Percentiles rank a stretch among this genome's conserved stretches.
Evolutionary conservation across 2,113 vertebrate genomes (phyloP).

Genomic region (Loxodonta africana): DNA sequence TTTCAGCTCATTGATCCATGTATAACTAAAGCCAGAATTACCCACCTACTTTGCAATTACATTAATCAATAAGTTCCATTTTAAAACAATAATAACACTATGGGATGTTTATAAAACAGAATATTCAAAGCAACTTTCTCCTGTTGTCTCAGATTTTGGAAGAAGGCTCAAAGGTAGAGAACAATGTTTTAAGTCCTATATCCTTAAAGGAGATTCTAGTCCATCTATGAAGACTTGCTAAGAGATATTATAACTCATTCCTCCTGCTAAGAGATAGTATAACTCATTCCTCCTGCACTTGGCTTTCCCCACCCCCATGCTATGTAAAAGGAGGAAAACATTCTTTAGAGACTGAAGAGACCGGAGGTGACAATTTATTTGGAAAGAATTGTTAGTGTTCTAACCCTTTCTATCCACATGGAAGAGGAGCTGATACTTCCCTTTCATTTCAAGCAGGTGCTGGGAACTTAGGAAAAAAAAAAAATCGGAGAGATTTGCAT

Average conservation of each 20-base stretch:
- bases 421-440: not conserved
- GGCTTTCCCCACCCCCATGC: not conserved
- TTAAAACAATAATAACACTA: not conserved
- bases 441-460: not conserved
- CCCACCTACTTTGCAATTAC: not conserved
- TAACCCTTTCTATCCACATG: not conserved
- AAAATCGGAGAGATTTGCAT: not conserved
- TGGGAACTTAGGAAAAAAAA: not conserved
- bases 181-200: not conserved
- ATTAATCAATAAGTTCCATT: not conserved
- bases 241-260: not conserved
- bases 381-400: not conserved
- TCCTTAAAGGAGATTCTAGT: not conserved
- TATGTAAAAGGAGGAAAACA: not conserved
- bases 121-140: not conserved
- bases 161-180: not conserved
- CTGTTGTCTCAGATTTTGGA: not conserved
- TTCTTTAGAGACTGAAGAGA: not conserved
- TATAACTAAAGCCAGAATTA: not conserved
- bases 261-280: too few relatives aligned
- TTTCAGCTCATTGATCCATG: not conserved
- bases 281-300: not conserved
- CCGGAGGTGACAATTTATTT: not conserved
- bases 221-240: not conserved
- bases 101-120: not conserved